phyloP scores from a whole-genome alignment of 2,797 vertebrate genomes.

The Sebastes cheni region DNA sequence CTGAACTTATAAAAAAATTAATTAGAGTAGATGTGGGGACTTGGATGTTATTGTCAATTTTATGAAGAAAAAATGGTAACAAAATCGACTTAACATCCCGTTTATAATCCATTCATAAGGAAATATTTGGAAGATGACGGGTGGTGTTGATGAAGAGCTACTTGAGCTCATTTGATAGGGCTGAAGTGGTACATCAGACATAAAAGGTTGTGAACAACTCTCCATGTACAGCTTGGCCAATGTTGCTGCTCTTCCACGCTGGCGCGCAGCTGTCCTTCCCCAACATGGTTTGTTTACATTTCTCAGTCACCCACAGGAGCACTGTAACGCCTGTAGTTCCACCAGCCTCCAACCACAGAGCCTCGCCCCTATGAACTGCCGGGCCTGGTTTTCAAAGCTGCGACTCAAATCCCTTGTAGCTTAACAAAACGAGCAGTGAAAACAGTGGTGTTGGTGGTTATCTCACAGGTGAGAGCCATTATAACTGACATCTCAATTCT shows the following conservation, averaged over 20 bases:
- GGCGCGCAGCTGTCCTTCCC: constrained; percentile 64
- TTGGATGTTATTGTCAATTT: neutral
- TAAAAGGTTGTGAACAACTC: neutral
- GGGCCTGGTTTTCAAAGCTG: constrained; percentile 61
- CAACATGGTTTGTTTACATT: constrained; percentile 78
- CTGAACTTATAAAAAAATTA: rapidly evolving
- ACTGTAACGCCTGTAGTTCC: constrained; percentile 65
- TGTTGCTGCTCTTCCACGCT: constrained; percentile 44
- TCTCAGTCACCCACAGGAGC: constrained; percentile 79
- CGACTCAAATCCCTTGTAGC: constrained; percentile 69
- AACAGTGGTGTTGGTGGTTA: constrained; percentile 66
- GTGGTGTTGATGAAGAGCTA: neutral
- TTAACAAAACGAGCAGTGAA: constrained; percentile 69
- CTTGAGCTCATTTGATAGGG: constrained; percentile 13
- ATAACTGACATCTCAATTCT: constrained; percentile 58
- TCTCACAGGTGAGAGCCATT: constrained; percentile 77
- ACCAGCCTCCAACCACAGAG: constrained; percentile 64
- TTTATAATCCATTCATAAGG: neutral
- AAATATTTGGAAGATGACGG: neutral
- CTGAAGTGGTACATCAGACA: neutral
- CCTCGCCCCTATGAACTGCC: constrained; percentile 69
- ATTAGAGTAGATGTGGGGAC: too few species aligned
- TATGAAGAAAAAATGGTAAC: neutral
- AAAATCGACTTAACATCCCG: neutral
- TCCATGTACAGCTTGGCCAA: constrained; percentile 16